Evolutionary conservation across 1,140 invertebrate species (phyloP).

Genomic region (Rhysida immarginata): DNA sequence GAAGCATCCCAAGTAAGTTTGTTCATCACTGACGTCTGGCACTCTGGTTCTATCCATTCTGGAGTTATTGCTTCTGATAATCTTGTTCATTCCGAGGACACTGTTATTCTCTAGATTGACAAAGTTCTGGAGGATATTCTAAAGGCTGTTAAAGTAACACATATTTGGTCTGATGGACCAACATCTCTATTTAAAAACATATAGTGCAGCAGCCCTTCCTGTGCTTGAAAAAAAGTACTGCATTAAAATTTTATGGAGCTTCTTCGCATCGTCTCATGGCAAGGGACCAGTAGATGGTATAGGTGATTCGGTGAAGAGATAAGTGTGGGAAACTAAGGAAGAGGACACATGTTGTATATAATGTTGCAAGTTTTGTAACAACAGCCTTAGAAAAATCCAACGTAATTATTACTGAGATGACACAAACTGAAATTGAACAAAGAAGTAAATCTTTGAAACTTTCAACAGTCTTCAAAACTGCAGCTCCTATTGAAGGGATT

Average conservation of each 20-base stretch:
- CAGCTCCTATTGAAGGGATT: no score
- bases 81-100: background rate
- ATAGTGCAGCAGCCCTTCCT: background rate
- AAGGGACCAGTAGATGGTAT: constrained; percentile 21
- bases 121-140: background rate
- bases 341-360: background rate
- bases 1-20: no score
- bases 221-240: background rate
- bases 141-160: background rate
- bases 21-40: background rate
- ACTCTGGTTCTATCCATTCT: background rate
- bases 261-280: constrained; percentile 23
- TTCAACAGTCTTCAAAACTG: no score
- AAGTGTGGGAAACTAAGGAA: background rate
- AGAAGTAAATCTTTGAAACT: no score
- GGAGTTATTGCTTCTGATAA: background rate
- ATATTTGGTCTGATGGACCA: background rate
- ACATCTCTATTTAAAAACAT: no score
- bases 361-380: no score
- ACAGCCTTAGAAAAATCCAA: no score
- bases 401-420: no score
- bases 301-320: background rate
- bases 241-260: constrained; percentile 16
- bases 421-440: no score
- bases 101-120: background rate